Base-by-base conservation (phyloP, 2,113 vertebrate genomes). In the Mirza zaza region DNA sequence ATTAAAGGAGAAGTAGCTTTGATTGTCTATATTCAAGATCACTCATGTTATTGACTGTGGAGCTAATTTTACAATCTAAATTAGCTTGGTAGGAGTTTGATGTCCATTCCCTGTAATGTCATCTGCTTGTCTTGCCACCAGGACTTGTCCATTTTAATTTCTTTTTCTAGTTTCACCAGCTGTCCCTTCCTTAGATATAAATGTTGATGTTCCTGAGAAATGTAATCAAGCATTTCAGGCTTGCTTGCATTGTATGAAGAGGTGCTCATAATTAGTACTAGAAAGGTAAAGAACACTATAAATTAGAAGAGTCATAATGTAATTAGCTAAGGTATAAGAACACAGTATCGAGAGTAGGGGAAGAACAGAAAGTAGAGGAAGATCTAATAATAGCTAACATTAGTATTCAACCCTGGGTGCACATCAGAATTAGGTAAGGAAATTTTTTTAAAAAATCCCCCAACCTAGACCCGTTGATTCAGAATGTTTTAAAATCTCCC, bases 1-100 rank as follows among this genome's bases (percentile, higher is more conserved):
- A 79, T 94, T 85, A 77, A 95, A 97, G 86, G 89, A 95, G 96
- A 87, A 98, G 96, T 76, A 79, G 96, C 95, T 95, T 81, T 81
- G 55, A 85, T 91, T 90, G 93, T 96, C 90, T 95, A 48, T 96
- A 84, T 71, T 97, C 4, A 6, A 5, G 34, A 39, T 75, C 77
- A 29, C 48, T 86, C 52, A 42, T 4, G 6, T 83, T 57, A 81
- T 50, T 96, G 79, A 59, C 93, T 55, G 0, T 45, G 70, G 50
- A 48, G 29, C 75, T 45, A 2, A 45, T 20, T 65, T 63, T 76
- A 5, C 13, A 0, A 5, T 45, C 59, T 15, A 5, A 67, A 14
- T 48, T 8, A 89, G 77, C 45, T 50, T 45, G 82, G 34, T 55
- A 86, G 88, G 84, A 70, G 11, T 76, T 68, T 52, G 76, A 14